Conservation (phyloP, 37 sponge, comb jelly and placozoan genomes). For the Aplysina aerophoba region DNA sequence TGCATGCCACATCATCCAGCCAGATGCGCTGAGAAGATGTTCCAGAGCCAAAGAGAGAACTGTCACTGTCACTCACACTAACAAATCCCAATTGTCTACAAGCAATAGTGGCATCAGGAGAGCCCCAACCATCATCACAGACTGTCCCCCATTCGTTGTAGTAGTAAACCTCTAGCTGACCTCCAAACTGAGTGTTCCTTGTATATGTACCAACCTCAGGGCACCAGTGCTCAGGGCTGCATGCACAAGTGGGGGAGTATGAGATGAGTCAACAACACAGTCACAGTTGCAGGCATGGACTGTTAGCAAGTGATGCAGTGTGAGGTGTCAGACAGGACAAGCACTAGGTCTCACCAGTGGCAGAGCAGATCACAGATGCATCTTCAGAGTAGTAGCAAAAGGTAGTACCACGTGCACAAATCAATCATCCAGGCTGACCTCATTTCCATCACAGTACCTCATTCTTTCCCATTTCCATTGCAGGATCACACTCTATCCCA, state of each 20-base stretch:
- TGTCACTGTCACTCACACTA: no score
- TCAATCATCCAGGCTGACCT: background rate
- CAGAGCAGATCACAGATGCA: conserved; percentile 21
- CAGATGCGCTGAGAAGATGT: background rate
- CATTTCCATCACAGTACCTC: background rate
- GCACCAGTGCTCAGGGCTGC: background rate
- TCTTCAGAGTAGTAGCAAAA: no score
- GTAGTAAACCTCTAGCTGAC: background rate
- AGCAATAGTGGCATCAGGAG: conserved; percentile 4
- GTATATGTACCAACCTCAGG: background rate
- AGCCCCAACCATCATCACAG: conserved; percentile 18
- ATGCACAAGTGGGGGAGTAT: background rate
- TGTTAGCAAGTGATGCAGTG: no score
- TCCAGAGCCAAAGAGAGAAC: background rate
- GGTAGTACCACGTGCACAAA: no score
- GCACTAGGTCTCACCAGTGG: background rate
- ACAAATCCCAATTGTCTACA: conserved; percentile 32
- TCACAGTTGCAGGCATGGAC: background rate
- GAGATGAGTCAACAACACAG: background rate
- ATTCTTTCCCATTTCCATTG: background rate
- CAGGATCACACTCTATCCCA: background rate
- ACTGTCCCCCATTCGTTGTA: conserved; percentile 9
- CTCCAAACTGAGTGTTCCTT: background rate
- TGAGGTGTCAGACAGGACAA: no score
- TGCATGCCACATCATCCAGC: background rate